phyloP scores from a whole-genome alignment of 2,888 invertebrate genomes.

The Xanthostigma xanthostigma region DNA sequence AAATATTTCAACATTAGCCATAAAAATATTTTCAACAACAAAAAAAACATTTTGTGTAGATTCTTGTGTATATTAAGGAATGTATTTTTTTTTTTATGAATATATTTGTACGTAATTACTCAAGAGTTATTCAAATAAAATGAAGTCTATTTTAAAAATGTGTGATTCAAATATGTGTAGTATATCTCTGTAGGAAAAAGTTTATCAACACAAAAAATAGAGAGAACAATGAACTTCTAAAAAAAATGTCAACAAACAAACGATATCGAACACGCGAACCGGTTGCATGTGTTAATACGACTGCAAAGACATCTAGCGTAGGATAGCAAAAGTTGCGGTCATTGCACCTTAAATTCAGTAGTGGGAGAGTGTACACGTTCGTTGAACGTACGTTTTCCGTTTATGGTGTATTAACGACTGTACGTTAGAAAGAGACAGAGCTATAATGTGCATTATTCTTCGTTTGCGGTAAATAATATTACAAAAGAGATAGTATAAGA shows the following conservation, averaged over 20 bases:
- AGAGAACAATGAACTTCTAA: neutral
- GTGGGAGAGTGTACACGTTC: neutral
- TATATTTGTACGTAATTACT: no score
- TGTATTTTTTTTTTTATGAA: neutral
- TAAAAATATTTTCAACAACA: neutral
- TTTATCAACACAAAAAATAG: neutral
- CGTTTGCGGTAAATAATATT: no score
- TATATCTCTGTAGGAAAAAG: no score
- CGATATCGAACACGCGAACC: neutral
- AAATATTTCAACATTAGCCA: neutral
- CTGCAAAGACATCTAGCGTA: neutral
- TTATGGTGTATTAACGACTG: no score
- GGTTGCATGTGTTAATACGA: no score
- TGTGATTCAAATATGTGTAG: no score
- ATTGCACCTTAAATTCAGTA: neutral
- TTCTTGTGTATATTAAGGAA: neutral
- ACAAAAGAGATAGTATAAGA: no score
- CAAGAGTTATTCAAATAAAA: no score
- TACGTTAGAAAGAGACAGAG: no score
- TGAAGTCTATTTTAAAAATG: no score
- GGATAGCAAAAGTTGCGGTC: neutral
- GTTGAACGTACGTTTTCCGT: no score
- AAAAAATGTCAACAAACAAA: neutral
- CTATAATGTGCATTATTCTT: no score
- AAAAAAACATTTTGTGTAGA: neutral